Base-by-base conservation (phyloP, 2,113 vertebrate genomes). In the Rhagologus leucostigma region DNA sequence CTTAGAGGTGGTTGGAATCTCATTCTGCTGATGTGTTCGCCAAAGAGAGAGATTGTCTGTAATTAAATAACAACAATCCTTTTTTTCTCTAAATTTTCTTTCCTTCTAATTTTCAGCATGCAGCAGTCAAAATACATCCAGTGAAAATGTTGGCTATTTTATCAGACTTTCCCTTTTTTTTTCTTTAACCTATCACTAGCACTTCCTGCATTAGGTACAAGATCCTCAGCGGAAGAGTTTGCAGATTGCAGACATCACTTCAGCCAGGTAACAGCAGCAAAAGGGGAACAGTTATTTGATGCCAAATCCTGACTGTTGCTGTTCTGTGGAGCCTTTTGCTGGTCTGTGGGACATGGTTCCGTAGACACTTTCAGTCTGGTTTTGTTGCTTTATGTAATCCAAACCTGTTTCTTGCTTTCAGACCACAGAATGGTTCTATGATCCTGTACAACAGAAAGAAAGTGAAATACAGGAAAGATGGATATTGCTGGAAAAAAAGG, bases 341-440 rank as follows among this genome's bases (percentile, higher is more conserved):
- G 84, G 62, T 75, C 89, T 68, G 6, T 11, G 16, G 50, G 26
- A 63, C 44, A 7, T 74, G 53, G 90, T 95, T 94, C 74, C 87
- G 27, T 75, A 55, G 79, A 80, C 80, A 41, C 87, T 69, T 68
- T 59, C 47, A 30, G 74, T 63, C 77, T 70, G 37, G 1, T 16
- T 67, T 49, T 74, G 49, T 64, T 83, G 33, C 96, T 95, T 63
- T 73, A 5, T 64, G 71, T 98, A 97, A 98, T 64, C 53, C 95
- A 71, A 69, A 37, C 7, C 68, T 90, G 3, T 97, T 96, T 98
- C 92, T 97, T 90, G 65, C 90, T 98, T 98, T 42, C 98, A 99
- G 99, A 98, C 99, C 99, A 23, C 99, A 99, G 98, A 99, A 99
- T 99, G 99, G 99, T 98, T 99, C 99, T 95, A 99, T 99, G 99